phyloP scores from a whole-genome alignment of 2,888 invertebrate genomes.

The Thecophora atra region DNA sequence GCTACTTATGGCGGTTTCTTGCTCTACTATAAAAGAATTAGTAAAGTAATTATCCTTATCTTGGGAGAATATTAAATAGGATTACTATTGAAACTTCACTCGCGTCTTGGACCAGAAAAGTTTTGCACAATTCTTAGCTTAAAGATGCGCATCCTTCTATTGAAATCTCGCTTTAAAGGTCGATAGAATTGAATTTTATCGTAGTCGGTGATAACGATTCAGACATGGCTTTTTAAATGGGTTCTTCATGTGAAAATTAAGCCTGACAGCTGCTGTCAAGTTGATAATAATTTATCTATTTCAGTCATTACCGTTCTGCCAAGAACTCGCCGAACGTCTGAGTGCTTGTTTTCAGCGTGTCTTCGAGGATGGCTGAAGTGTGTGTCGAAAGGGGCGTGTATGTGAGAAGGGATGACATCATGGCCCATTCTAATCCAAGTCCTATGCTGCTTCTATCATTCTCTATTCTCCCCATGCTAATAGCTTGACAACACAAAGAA shows the following conservation, averaged over 20 bases:
- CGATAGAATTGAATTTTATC: no score
- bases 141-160: no score
- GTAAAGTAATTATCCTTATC: no score
- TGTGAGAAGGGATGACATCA: neutral
- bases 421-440: neutral
- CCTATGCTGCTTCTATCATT: neutral
- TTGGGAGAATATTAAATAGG: no score
- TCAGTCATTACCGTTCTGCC: conserved; percentile 21
- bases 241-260: conserved; percentile 42
- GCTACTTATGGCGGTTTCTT: no score
- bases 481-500: conserved; percentile 5
- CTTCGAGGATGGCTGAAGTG: neutral
- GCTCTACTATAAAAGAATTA: no score
- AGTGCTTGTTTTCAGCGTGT: conserved; percentile 3
- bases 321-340: neutral
- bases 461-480: neutral
- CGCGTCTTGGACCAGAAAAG: no score
- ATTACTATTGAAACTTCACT: no score
- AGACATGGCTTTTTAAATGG: neutral
- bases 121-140: no score
- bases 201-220: no score
- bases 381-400: no score
- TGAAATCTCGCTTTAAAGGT: no score
- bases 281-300: conserved; percentile 45
- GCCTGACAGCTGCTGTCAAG: conserved; percentile 46